Conservation (phyloP, 2,888 invertebrate genomes). For the Anthrax anthrax region DNA sequence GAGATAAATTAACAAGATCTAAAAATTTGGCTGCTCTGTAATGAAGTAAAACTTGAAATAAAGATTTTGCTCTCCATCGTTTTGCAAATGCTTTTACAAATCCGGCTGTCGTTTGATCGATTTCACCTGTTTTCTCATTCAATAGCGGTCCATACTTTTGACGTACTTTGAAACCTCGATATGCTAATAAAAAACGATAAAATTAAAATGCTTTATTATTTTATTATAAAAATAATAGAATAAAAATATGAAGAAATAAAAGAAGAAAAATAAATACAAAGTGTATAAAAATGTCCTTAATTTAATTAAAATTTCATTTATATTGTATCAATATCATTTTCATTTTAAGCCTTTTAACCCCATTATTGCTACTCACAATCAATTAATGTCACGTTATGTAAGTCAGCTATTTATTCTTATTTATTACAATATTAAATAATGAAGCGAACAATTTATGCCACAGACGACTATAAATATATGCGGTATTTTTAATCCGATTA, state of each 20-base stretch:
- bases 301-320: slow-evolving; percentile 36
- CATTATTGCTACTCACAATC: neutral
- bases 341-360: neutral
- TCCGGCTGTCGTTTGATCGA: slow-evolving; percentile 55
- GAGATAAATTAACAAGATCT: slow-evolving; percentile 73
- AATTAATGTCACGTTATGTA: neutral
- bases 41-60: slow-evolving; percentile 69
- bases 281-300: slow-evolving; percentile 21
- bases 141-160: slow-evolving; percentile 48
- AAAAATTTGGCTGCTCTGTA: slow-evolving; percentile 70
- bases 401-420: too few relatives aligned
- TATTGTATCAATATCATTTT: slow-evolving; percentile 14
- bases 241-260: neutral
- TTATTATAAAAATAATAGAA: neutral
- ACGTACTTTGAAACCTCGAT: slow-evolving; percentile 53
- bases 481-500: neutral
- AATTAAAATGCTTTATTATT: neutral
- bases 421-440: neutral
- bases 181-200: slow-evolving; percentile 36
- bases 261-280: neutral
- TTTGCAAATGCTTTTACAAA: slow-evolving; percentile 60
- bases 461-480: neutral
- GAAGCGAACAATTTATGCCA: neutral
- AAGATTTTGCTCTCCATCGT: slow-evolving; percentile 68
- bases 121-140: slow-evolving; percentile 45